phyloP scores from a whole-genome alignment of 2,888 invertebrate species.

The Lissonota sp. region DNA sequence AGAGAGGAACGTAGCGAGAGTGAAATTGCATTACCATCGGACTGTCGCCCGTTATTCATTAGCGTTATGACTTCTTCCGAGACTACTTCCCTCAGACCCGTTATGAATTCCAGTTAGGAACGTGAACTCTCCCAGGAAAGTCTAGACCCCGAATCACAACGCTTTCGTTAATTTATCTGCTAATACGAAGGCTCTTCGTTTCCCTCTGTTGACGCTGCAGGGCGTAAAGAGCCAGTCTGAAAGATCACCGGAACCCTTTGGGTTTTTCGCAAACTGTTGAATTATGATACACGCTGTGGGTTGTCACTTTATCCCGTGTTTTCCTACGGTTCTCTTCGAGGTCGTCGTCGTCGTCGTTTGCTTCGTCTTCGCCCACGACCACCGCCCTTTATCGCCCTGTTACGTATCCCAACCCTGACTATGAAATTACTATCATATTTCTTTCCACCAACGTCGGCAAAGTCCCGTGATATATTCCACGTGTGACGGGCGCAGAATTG shows the following conservation, averaged over 20 bases:
- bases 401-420: constrained; percentile 18
- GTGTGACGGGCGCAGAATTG: constrained; percentile 70
- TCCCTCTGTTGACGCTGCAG: neutral
- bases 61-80: constrained; percentile 65
- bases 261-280: neutral
- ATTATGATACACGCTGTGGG: neutral
- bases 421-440: constrained; percentile 67
- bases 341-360: constrained; percentile 24
- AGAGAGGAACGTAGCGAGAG: constrained; percentile 30
- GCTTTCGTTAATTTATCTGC: constrained; percentile 8
- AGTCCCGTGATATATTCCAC: constrained; percentile 64
- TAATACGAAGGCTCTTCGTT: constrained; percentile 1
- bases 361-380: constrained; percentile 33
- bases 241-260: constrained; percentile 16
- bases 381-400: constrained; percentile 25
- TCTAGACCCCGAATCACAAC: too few species aligned
- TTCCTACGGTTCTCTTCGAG: constrained; percentile 1
- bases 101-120: too few species aligned
- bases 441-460: constrained; percentile 42
- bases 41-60: constrained; percentile 68
- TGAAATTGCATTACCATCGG: constrained; percentile 69
- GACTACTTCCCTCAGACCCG: too few species aligned
- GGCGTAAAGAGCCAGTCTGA: neutral
- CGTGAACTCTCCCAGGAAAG: too few species aligned
- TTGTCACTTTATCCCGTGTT: neutral